Evolutionary conservation across 2,797 vertebrate species (phyloP), one percentile per base, ranked within the genome.

Genomic region (Alosa sapidissima): DNA sequence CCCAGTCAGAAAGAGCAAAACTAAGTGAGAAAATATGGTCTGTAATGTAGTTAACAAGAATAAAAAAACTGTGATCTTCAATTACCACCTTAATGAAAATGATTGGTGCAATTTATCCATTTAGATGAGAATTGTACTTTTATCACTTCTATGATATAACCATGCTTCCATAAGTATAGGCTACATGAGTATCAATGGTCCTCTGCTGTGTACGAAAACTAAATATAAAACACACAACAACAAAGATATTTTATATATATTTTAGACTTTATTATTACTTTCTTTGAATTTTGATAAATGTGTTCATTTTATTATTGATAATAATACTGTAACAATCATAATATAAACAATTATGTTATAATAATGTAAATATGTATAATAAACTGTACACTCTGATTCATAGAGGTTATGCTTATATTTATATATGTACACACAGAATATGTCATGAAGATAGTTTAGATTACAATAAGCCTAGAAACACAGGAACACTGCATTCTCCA

Each of bases 211-310:
- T 1, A 47, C 41, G 45, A 7, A 78, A 45, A 2, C 45, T n/a
- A n/a, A n/a, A 45, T 45, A 75, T 5, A 75, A 75, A 78, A 47
- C 16, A 62, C 58, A 62, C 1, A 62, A 78, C 21, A 8, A 60
- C n/a, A 65, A 19, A 19, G 5, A 47, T 78, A 19, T 19, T 45
- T 16, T 78, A 21, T 78, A 78, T 78, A 47, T 78, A 78, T 78
- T 78, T 41, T 16, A 83, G 81, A 86, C 65, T 90, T 90, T 90
- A 90, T 89, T 90, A 83, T 85, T 84, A 83, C 58, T 85, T 86
- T 82, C 84, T 86, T 89, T 87, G 85, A 78, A 82, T 83, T 90
- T 86, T 87, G 52, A 82, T 87, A 87, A 60, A 84, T 87, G 85
- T 83, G 86, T 88, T 87, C 82, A 82, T 83, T 85, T 88, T 89